These are phyloP conservation scores for Trissoscelio sp. DNA, from an alignment of 2,888 invertebrate species.

Conservation along the genomic window DNA sequence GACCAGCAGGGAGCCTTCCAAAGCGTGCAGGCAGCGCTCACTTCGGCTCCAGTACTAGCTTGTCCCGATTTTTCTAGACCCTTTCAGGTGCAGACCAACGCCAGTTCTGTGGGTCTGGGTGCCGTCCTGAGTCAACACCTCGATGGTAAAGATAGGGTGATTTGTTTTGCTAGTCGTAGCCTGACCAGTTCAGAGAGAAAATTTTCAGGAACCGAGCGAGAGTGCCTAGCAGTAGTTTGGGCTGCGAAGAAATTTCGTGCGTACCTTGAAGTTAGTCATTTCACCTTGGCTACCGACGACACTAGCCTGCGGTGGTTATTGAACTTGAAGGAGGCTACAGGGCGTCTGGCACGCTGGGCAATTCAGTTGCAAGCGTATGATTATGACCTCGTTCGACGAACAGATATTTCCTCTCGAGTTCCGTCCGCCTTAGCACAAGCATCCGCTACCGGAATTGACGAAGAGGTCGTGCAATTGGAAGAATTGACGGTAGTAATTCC, in stretches of 20 bases:
- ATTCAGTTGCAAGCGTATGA: conserved; percentile 14
- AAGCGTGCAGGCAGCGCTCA: no score
- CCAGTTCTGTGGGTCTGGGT: no score
- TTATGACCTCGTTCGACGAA: neutral
- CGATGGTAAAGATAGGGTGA: neutral
- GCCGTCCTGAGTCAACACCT: no score
- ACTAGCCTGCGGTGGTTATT: conserved; percentile 53
- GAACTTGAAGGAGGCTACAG: neutral
- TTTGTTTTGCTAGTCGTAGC: neutral
- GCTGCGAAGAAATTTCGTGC: neutral
- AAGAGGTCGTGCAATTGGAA: no score
- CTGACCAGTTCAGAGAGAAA: neutral
- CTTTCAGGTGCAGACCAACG: neutral
- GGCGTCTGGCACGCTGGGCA: conserved; percentile 64
- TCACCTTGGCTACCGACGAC: neutral
- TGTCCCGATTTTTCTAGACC: neutral
- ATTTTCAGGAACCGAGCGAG: neutral
- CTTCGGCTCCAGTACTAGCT: neutral
- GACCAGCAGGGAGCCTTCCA: no score
- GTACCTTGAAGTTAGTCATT: neutral
- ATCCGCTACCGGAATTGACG: no score
- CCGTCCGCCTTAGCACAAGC: no score
- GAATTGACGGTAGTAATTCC: no score
- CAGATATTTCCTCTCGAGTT: neutral
- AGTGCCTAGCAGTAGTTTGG: neutral